Evolutionary conservation across 1,140 invertebrate genomes (phyloP).

Genomic region (Drosophila ohnishii): DNA sequence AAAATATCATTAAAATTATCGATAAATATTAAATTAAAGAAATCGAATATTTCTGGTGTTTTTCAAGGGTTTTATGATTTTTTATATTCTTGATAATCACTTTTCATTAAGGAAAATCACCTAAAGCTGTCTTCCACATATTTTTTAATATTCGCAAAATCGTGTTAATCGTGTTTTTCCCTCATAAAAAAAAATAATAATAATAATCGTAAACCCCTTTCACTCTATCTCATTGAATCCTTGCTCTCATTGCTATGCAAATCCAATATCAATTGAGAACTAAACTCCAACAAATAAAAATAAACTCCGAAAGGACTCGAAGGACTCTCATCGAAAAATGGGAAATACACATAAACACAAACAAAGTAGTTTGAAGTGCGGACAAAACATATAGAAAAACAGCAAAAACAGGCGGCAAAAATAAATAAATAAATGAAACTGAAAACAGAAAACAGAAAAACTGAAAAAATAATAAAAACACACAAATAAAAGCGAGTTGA

Average conservation of each 20-base stretch:
- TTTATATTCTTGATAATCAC: neutral
- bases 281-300: constrained; percentile 40
- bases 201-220: neutral
- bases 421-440: constrained; percentile 44
- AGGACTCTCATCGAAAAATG: neutral
- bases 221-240: neutral
- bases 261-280: constrained; percentile 25
- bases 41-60: too few species aligned
- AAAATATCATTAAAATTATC: too few species aligned
- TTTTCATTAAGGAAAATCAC: neutral
- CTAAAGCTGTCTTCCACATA: neutral
- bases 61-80: too few species aligned
- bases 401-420: constrained; percentile 17
- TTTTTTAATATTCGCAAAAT: neutral
- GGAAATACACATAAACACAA: constrained; percentile 29
- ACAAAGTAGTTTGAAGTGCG: constrained; percentile 72
- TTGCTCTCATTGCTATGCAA: constrained; percentile 26
- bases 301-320: constrained; percentile 27
- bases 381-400: constrained; percentile 14
- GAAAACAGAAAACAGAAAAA: constrained; percentile 5
- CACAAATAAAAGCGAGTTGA: constrained; percentile 22
- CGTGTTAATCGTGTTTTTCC: neutral
- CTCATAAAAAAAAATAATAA: neutral
- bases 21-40: too few species aligned
- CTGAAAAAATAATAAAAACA: constrained; percentile 37